phyloP scores from a whole-genome alignment of 2,113 vertebrate genomes.

The Nanorana parkeri region DNA sequence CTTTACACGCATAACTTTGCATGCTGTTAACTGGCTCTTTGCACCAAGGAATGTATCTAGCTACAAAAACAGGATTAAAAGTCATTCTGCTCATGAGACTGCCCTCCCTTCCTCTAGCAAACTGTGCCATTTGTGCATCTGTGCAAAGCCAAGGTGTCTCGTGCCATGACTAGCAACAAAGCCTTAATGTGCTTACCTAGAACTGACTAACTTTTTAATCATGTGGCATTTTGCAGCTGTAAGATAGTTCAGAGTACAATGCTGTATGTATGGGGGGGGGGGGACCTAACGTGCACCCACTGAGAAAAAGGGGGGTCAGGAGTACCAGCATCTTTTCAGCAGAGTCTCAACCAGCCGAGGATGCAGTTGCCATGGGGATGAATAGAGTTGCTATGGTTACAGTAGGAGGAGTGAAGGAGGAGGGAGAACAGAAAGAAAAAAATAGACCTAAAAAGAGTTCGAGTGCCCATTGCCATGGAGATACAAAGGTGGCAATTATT shows the following conservation, averaged over 20 bases:
- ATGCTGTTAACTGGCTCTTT: not conserved
- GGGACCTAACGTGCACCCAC: slow-evolving; percentile 54
- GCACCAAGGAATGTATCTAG: not conserved
- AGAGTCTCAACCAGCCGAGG: slow-evolving; percentile 61
- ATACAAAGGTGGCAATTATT: not conserved
- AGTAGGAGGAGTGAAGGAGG: slow-evolving; percentile 63
- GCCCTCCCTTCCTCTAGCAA: not conserved
- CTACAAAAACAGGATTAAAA: not conserved
- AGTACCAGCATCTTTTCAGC: slow-evolving; percentile 57
- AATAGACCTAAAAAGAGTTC: slow-evolving; percentile 44
- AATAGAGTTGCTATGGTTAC: slow-evolving; percentile 68
- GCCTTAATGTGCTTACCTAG: not conserved
- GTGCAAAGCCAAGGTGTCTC: not conserved
- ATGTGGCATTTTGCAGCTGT: slow-evolving; percentile 40
- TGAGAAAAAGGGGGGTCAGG: slow-evolving; percentile 14
- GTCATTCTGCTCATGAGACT: not conserved
- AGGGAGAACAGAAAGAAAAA: not conserved
- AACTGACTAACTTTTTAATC: slow-evolving; percentile 10
- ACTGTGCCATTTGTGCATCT: not conserved
- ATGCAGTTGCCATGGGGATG: slow-evolving; percentile 71
- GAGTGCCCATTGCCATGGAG: slow-evolving; percentile 46
- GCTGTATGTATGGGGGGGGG: no score
- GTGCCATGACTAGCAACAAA: not conserved
- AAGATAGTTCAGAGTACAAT: not conserved
- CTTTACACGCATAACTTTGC: not conserved